These are phyloP conservation scores for Drosophila flavopinicola DNA, from an alignment of 2,888 invertebrate genomes.

Conservation along the genomic window DNA sequence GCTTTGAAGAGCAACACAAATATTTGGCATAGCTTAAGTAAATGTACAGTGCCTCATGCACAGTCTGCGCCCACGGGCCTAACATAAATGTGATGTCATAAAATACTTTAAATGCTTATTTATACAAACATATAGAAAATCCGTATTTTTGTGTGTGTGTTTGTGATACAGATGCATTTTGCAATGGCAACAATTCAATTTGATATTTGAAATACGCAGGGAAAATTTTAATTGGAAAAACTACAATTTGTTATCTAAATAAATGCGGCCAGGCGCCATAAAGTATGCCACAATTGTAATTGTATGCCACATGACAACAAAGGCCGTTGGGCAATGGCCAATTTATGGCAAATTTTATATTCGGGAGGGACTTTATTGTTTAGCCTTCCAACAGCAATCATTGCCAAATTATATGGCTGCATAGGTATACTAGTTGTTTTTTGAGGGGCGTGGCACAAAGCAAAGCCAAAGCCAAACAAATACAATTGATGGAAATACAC, in stretches of 20 bases:
- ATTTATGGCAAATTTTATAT: slow-evolving; percentile 68
- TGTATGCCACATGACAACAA: slow-evolving; percentile 54
- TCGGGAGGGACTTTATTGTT: slow-evolving; percentile 56
- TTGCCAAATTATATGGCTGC: slow-evolving; percentile 57
- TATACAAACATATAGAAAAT: slow-evolving; percentile 23
- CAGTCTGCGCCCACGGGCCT: slow-evolving; percentile 34
- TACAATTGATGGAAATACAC: slow-evolving; percentile 22
- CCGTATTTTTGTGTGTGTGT: too few relatives aligned
- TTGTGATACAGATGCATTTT: slow-evolving; percentile 48
- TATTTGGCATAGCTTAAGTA: slow-evolving; percentile 42
- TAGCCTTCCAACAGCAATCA: slow-evolving; percentile 51
- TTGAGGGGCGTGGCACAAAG: slow-evolving; percentile 6
- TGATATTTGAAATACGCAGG: slow-evolving; percentile 41
- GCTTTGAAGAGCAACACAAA: slow-evolving; percentile 36
- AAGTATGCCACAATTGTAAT: slow-evolving; percentile 56
- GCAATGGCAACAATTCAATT: slow-evolving; percentile 61
- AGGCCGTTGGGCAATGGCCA: slow-evolving; percentile 51
- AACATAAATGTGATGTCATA: slow-evolving; percentile 42
- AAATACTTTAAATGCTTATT: slow-evolving; percentile 40
- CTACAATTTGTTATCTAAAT: slow-evolving; percentile 73
- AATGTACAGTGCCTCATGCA: slow-evolving; percentile 38
- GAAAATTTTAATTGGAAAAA: slow-evolving; percentile 71
- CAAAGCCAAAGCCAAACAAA: slow-evolving; percentile 46
- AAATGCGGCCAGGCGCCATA: slow-evolving; percentile 55
- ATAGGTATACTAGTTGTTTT: slow-evolving; percentile 8